Conservation (phyloP, 2,888 invertebrate species). For the Imbricaverruca yamaguchii region DNA sequence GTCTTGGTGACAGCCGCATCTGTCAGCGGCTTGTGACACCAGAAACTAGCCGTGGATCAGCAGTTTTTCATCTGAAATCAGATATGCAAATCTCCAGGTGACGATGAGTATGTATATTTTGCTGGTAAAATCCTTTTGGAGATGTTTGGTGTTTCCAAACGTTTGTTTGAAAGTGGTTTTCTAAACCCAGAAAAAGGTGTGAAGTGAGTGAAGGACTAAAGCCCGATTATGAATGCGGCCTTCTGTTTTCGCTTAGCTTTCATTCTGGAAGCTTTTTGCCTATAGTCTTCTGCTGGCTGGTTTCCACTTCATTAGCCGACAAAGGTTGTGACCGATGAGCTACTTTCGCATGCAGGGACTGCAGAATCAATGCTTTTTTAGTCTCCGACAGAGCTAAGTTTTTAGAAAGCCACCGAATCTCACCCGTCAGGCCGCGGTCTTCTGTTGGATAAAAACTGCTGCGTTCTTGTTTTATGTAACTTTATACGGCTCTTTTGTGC, state of each 20-base stretch:
- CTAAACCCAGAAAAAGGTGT: constrained; percentile 11
- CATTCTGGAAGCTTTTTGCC: not conserved
- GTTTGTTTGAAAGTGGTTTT: not conserved
- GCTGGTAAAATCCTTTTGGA: not conserved
- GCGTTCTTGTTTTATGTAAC: constrained; percentile 3
- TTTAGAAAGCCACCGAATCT: not conserved
- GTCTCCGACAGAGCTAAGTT: not conserved
- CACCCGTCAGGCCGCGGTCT: not conserved
- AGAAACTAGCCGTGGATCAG: too few species aligned
- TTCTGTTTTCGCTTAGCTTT: not conserved
- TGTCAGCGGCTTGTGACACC: too few species aligned
- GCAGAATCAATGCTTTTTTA: not conserved
- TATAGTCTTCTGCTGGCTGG: not conserved
- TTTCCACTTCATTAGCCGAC: constrained; percentile 15
- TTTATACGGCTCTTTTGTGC: not conserved
- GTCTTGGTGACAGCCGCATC: too few species aligned
- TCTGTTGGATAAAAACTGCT: not conserved
- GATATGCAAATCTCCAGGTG: not conserved
- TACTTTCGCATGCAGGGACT: not conserved
- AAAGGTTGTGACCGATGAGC: not conserved
- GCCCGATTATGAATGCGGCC: not conserved
- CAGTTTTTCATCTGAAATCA: too few species aligned
- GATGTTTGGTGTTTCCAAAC: not conserved
- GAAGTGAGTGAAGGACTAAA: not conserved
- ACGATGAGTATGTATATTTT: not conserved